A percentile compares a stretch with the other conserved stretches of the same genome.
Evolutionary conservation across 2,113 vertebrate genomes (phyloP).

Genomic region (Pimephales promelas): DNA sequence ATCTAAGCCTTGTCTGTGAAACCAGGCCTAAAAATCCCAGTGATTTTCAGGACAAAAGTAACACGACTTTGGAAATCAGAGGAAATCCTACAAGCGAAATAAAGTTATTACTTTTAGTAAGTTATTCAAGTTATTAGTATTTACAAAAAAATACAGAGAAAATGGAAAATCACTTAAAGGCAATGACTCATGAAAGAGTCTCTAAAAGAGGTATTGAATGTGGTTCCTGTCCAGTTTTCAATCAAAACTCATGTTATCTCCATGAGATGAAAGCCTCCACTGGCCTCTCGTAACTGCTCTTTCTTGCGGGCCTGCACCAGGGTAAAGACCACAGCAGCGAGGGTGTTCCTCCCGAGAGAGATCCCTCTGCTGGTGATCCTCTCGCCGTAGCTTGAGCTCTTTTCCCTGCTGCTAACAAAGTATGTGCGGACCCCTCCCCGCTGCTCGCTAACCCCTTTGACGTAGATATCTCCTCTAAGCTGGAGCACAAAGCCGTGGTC

Average conservation of each 20-base stretch:
- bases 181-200: slow-evolving; percentile 1
- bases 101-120: not conserved
- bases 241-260: slow-evolving; percentile 53
- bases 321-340: slow-evolving; percentile 87
- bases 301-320: slow-evolving; percentile 89
- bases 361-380: slow-evolving; percentile 78
- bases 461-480: slow-evolving; percentile 85
- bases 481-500: slow-evolving; percentile 85
- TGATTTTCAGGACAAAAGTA: not conserved
- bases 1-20: no score
- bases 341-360: slow-evolving; percentile 82
- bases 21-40: not conserved
- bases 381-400: slow-evolving; percentile 74
- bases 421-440: slow-evolving; percentile 89
- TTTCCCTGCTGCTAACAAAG: slow-evolving; percentile 83
- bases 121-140: not conserved
- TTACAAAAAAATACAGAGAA: not conserved
- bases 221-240: not conserved
- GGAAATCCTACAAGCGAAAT: not conserved
- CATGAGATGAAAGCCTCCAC: slow-evolving; percentile 66
- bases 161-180: not conserved
- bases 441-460: slow-evolving; percentile 89
- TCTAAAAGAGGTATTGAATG: slow-evolving; percentile 8
- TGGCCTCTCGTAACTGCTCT: slow-evolving; percentile 86
- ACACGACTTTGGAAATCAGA: not conserved